phyloP scores from a whole-genome alignment of 2,113 vertebrate genomes.

The Ahaetulla prasina region DNA sequence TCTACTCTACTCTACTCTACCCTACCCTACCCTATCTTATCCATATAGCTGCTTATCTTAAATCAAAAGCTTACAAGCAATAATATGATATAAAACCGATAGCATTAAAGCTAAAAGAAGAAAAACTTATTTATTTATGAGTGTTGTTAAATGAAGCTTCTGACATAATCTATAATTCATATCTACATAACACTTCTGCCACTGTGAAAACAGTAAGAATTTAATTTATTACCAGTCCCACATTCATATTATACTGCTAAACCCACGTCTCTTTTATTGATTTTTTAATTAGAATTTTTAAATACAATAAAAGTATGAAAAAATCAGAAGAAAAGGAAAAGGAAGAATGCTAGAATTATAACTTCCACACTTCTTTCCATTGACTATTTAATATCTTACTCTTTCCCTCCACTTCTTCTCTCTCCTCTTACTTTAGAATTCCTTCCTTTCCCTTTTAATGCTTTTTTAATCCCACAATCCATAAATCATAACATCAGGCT shows the following conservation, averaged over 20 bases:
- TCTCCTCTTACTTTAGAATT: background rate
- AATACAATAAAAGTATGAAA: background rate
- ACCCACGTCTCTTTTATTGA: background rate
- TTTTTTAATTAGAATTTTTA: background rate
- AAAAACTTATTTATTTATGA: background rate
- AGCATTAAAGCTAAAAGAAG: background rate
- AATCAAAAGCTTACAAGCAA: background rate
- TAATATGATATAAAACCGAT: background rate
- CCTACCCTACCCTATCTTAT: too few species aligned
- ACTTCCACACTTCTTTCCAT: background rate
- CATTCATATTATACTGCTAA: background rate
- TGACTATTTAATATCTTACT: background rate
- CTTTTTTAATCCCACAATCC: background rate
- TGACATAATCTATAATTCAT: constrained; percentile 8
- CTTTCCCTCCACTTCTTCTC: background rate
- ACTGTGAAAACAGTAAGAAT: background rate
- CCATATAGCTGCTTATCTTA: background rate
- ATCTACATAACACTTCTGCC: background rate
- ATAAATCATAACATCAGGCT: background rate
- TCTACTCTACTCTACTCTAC: fast-evolving
- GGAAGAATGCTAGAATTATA: background rate
- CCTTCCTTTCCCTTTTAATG: background rate
- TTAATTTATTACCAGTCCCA: background rate
- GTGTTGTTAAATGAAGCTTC: background rate
- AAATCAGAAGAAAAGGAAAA: background rate